Conservation (phyloP, 2,113 vertebrate species). For the Arothron firmamentum region DNA sequence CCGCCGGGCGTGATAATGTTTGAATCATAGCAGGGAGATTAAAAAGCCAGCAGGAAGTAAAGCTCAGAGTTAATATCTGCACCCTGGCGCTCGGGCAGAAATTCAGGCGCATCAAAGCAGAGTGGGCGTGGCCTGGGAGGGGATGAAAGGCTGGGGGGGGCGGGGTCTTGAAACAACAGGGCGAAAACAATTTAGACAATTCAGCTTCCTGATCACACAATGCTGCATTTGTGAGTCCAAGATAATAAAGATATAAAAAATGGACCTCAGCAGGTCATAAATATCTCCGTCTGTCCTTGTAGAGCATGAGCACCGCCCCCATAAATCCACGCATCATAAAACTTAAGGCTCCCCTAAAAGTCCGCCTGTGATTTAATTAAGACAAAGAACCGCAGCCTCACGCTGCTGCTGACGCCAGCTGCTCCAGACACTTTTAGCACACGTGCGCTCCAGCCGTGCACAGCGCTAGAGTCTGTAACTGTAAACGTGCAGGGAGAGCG, state of each 20-base stretch:
- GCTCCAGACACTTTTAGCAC: constrained; percentile 29
- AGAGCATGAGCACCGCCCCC: constrained; percentile 33
- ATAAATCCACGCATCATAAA: constrained; percentile 51
- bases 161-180: too few relatives aligned
- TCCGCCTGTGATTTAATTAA: constrained; percentile 55
- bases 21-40: constrained; percentile 38
- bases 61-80: too few relatives aligned
- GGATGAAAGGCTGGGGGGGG: constrained; percentile 24
- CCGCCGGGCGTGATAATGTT: constrained; percentile 34
- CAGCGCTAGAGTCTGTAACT: constrained; percentile 35
- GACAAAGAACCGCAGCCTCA: constrained; percentile 13
- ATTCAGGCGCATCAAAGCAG: too few relatives aligned
- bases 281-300: constrained; percentile 16
- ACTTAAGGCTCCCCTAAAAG: constrained; percentile 45
- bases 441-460: constrained; percentile 10
- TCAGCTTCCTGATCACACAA: too few relatives aligned
- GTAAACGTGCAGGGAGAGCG: constrained; percentile 10
- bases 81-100: too few relatives aligned
- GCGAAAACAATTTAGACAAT: too few relatives aligned
- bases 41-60: not conserved
- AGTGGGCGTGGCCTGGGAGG: constrained; percentile 1
- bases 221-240: too few relatives aligned
- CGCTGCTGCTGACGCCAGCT: constrained; percentile 37
- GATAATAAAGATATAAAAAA: too few relatives aligned
- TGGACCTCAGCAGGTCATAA: too few relatives aligned